These are phyloP conservation scores for Saturnia pavonia DNA, from an alignment of 2,888 invertebrate species.

Conservation along the genomic window DNA sequence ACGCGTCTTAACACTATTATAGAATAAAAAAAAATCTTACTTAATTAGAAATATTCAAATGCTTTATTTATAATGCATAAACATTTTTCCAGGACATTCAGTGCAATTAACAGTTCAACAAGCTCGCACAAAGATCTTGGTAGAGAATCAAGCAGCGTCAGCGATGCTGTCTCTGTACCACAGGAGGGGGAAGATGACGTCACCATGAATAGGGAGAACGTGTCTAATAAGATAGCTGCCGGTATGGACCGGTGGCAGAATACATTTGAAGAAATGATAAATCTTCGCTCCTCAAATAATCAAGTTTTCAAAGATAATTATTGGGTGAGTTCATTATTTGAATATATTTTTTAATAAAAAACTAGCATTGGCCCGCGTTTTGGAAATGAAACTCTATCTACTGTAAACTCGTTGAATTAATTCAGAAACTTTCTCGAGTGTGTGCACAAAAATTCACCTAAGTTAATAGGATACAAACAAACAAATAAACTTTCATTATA, in stretches of 20 bases:
- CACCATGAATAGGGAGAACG: constrained; percentile 72
- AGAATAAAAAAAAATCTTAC: too few relatives aligned
- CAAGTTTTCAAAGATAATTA: constrained; percentile 83
- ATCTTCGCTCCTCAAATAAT: constrained; percentile 71
- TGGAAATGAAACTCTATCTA: too few relatives aligned
- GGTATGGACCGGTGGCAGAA: constrained; percentile 80
- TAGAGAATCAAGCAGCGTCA: constrained; percentile 36
- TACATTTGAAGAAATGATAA: constrained; percentile 75
- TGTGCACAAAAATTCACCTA: too few relatives aligned
- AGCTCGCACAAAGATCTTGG: constrained; percentile 26
- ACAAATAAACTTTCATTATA: too few relatives aligned
- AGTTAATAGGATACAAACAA: too few relatives aligned
- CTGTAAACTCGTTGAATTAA: too few relatives aligned
- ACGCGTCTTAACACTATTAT: too few relatives aligned
- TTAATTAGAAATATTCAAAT: not conserved
- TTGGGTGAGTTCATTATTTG: constrained; percentile 68
- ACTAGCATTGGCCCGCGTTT: too few relatives aligned
- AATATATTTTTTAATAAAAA: too few relatives aligned
- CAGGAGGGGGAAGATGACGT: constrained; percentile 44
- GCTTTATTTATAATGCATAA: not conserved
- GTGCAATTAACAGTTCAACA: constrained; percentile 47
- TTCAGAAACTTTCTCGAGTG: too few relatives aligned
- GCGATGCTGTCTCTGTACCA: constrained; percentile 43
- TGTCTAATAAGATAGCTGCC: constrained; percentile 69
- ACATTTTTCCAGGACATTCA: constrained; percentile 54